Percentiles rank a stretch among this genome's conserved stretches.
Evolutionary conservation across 1,140 invertebrate genomes (phyloP).

Genomic region (Cyclargus thomasi): DNA sequence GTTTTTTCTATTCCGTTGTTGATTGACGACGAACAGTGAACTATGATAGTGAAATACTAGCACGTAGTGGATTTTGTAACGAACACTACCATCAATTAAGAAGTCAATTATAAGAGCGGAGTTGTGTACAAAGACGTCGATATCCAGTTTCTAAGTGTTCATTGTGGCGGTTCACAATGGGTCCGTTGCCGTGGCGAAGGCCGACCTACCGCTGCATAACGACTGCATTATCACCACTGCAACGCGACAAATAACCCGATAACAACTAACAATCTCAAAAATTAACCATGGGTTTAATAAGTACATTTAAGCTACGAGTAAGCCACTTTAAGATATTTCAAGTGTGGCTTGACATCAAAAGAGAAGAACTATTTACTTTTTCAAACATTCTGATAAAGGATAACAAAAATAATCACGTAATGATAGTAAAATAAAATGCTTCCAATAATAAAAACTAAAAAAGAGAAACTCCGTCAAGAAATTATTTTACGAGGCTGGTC

Average conservation of each 20-base stretch:
- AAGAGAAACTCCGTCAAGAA: too few relatives aligned
- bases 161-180: slow-evolving; percentile 64
- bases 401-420: too few relatives aligned
- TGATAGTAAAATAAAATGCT: too few relatives aligned
- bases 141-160: slow-evolving; percentile 68
- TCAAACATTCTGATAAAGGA: too few relatives aligned
- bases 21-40: slow-evolving; percentile 1
- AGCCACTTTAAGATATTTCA: too few relatives aligned
- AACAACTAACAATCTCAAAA: neutral
- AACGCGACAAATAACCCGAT: slow-evolving; percentile 27
- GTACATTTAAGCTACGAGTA: too few relatives aligned
- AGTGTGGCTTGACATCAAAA: too few relatives aligned
- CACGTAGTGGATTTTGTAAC: slow-evolving; percentile 22
- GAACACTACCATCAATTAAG: slow-evolving; percentile 37
- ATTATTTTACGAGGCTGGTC: too few relatives aligned
- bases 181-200: slow-evolving; percentile 68
- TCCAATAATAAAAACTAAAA: too few relatives aligned
- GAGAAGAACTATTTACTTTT: too few relatives aligned
- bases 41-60: slow-evolving; percentile 17
- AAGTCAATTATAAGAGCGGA: slow-evolving; percentile 48
- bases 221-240: slow-evolving; percentile 54
- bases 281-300: too few relatives aligned
- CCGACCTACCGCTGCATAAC: slow-evolving; percentile 60
- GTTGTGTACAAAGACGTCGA: slow-evolving; percentile 50
- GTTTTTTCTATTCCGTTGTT: neutral